Conservation (phyloP, 2,888 invertebrate genomes). For the Helobdella robusta region DNA sequence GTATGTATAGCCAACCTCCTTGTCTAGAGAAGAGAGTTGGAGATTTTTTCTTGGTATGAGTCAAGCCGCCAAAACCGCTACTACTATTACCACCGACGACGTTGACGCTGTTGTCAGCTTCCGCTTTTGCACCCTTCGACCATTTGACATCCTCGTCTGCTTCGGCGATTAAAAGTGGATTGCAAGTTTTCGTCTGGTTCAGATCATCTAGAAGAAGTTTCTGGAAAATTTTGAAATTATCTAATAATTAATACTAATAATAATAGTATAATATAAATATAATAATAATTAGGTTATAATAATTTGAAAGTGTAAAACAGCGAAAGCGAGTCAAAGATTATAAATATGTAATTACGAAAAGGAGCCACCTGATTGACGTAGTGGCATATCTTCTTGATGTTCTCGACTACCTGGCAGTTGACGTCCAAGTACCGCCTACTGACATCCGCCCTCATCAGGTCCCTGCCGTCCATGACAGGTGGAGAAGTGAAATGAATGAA, state of each 20-base stretch:
- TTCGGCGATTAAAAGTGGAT: slow-evolving; percentile 61
- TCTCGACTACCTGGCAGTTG: slow-evolving; percentile 35
- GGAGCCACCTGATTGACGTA: slow-evolving; percentile 55
- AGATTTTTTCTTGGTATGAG: too few relatives aligned
- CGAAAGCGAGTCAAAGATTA: neutral
- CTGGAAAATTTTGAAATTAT: too few relatives aligned
- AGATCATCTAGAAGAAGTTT: slow-evolving; percentile 61
- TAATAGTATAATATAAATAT: neutral
- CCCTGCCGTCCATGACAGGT: too few relatives aligned
- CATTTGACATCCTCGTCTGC: slow-evolving; percentile 53
- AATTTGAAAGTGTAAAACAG: neutral
- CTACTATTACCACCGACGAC: too few relatives aligned
- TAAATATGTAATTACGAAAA: neutral
- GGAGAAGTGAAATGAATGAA: too few relatives aligned
- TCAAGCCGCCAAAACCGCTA: too few relatives aligned
- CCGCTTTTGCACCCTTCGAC: slow-evolving; percentile 47
- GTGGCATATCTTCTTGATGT: slow-evolving; percentile 57
- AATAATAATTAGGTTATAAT: neutral
- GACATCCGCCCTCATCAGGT: neutral
- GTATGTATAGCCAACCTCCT: too few relatives aligned
- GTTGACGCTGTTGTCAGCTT: neutral
- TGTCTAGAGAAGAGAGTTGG: too few relatives aligned
- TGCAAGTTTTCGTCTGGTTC: slow-evolving; percentile 60
- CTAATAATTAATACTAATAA: neutral
- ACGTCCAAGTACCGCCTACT: slow-evolving; percentile 5